phyloP scores from a whole-genome alignment of 2,888 invertebrate species.

The Drosophila mayaguana region DNA sequence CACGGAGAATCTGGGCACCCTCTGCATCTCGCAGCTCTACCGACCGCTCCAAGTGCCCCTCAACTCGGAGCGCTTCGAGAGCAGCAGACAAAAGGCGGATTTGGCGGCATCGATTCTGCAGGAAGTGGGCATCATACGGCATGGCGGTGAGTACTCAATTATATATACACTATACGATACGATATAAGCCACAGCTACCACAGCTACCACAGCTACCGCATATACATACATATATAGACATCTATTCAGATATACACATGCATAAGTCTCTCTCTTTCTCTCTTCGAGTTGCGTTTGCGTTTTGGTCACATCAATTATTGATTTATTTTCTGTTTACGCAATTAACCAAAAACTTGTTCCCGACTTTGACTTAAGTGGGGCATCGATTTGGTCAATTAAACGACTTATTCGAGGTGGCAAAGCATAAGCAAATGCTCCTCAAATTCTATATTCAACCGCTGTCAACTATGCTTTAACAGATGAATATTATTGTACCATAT shows the following conservation, averaged over 20 bases:
- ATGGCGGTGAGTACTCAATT: slow-evolving; percentile 86
- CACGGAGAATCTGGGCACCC: slow-evolving; percentile 89
- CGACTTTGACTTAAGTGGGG: background rate
- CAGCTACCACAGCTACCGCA: background rate
- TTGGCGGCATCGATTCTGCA: slow-evolving; percentile 91
- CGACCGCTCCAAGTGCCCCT: slow-evolving; percentile 89
- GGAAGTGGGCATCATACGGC: slow-evolving; percentile 89
- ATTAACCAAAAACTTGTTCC: slow-evolving; percentile 26
- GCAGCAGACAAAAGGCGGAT: slow-evolving; percentile 91
- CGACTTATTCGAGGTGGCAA: background rate
- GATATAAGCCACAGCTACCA: background rate
- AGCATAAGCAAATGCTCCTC: background rate
- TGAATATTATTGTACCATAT: no score
- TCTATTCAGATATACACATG: background rate
- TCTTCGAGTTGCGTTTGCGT: background rate
- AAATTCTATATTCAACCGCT: background rate
- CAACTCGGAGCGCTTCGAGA: slow-evolving; percentile 90
- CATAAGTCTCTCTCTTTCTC: background rate
- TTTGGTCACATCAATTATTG: slow-evolving; percentile 48
- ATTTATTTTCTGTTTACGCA: slow-evolving; percentile 40
- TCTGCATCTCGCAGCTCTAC: slow-evolving; percentile 90
- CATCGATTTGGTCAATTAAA: slow-evolving; percentile 1
- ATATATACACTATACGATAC: background rate
- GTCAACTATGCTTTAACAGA: no score
- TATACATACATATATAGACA: background rate